phyloP scores from a whole-genome alignment of 2,113 vertebrate genomes.

The Epinephelus fuscoguttatus region DNA sequence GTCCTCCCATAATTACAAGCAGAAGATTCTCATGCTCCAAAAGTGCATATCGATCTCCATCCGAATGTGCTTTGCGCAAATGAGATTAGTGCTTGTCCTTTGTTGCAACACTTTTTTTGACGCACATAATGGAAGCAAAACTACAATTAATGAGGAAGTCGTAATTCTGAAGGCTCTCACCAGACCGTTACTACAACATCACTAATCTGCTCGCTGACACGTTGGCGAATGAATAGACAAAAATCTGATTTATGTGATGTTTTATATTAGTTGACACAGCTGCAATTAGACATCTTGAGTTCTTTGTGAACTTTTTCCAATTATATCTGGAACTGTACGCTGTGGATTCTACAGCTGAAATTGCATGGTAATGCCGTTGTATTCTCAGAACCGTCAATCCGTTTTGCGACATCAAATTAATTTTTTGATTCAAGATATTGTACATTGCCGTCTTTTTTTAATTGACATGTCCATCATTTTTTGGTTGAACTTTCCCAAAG shows the following conservation, averaged over 20 bases:
- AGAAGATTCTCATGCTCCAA: conserved; percentile 37
- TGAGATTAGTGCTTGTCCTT: conserved; percentile 36
- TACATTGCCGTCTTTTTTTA: conserved; percentile 72
- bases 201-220: conserved; percentile 70
- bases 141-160: conserved; percentile 59
- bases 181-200: conserved; percentile 52
- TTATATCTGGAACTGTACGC: conserved; percentile 62
- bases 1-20: conserved; percentile 50
- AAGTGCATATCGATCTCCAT: conserved; percentile 48
- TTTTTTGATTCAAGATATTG: conserved; percentile 70
- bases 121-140: conserved; percentile 49
- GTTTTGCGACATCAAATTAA: conserved; percentile 68
- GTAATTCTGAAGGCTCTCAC: conserved; percentile 44
- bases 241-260: conserved; percentile 62
- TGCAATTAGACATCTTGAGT: conserved; percentile 70
- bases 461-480: conserved; percentile 80
- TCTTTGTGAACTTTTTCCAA: conserved; percentile 76
- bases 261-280: conserved; percentile 74
- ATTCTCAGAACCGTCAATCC: conserved; percentile 66
- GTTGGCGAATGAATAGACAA: conserved; percentile 63
- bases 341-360: conserved; percentile 60
- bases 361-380: conserved; percentile 63
- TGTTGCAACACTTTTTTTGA: conserved; percentile 47
- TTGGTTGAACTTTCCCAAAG: conserved; percentile 58
- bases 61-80: conserved; percentile 30